phyloP scores from a whole-genome alignment of 2,797 vertebrate genomes.

The Monodelphis domestica region DNA sequence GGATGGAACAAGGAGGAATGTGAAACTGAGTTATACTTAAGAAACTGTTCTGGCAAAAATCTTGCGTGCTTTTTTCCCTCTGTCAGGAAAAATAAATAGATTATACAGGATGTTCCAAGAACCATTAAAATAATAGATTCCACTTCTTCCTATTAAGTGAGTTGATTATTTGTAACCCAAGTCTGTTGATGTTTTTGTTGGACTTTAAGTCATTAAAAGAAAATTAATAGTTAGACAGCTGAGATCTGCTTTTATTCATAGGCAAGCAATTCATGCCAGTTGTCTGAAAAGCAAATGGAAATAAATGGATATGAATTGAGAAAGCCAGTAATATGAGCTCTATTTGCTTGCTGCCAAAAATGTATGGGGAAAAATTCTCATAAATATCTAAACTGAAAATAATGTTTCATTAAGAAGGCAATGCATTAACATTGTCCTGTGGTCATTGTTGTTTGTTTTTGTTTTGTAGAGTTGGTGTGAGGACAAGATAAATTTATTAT shows the following conservation, averaged over 20 bases:
- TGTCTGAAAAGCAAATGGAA: conserved; percentile 41
- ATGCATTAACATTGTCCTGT: neutral
- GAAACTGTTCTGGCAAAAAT: conserved; percentile 52
- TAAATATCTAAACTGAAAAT: conserved; percentile 30
- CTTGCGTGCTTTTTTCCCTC: conserved; percentile 8
- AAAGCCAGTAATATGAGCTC: conserved; percentile 16
- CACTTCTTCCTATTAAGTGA: conserved; percentile 40
- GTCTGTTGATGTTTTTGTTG: conserved; percentile 37
- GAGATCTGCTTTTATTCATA: conserved; percentile 19
- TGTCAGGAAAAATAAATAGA: conserved; percentile 35
- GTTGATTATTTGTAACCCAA: conserved; percentile 46
- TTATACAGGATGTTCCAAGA: conserved; percentile 7
- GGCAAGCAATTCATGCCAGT: conserved; percentile 26
- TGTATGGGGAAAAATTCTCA: conserved; percentile 12
- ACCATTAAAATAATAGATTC: conserved; percentile 1
- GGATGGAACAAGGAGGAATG: neutral
- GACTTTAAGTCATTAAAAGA: conserved; percentile 54
- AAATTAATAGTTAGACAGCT: conserved; percentile 17
- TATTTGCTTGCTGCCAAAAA: neutral
- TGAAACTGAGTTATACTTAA: conserved; percentile 19
- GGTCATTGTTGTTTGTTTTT: neutral
- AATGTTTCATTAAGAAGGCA: conserved; percentile 25
- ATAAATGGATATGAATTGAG: neutral
- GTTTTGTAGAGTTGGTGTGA: neutral
- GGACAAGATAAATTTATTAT: neutral